Percentiles rank a stretch among this genome's conserved stretches.
These are phyloP conservation scores for Musca domestica DNA, from an alignment of 1,140 invertebrate species.

Conservation along the genomic window DNA sequence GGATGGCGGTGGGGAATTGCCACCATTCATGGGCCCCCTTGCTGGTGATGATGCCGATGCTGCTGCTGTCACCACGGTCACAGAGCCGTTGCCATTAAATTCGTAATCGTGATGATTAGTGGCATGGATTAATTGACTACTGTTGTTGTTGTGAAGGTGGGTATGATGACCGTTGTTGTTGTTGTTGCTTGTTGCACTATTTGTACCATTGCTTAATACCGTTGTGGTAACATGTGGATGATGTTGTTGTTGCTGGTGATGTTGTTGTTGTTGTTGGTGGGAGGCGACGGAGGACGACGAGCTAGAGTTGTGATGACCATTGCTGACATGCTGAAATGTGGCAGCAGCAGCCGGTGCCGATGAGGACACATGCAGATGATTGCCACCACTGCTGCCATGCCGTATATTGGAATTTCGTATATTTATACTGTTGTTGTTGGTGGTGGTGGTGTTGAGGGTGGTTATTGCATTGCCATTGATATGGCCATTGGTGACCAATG, in stretches of 20 bases:
- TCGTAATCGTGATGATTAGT: constrained; percentile 22
- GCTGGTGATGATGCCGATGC: background rate
- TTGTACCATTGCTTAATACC: constrained; percentile 21
- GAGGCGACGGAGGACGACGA: too few relatives aligned
- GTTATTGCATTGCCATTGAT: background rate
- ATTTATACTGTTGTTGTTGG: constrained; percentile 2
- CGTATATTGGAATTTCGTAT: constrained; percentile 13
- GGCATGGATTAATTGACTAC: constrained; percentile 12
- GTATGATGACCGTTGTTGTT: constrained; percentile 4
- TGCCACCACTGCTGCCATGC: background rate
- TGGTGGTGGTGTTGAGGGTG: background rate
- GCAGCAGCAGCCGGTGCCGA: constrained; percentile 21
- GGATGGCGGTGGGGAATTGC: background rate
- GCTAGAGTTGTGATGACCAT: background rate
- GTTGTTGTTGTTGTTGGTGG: background rate
- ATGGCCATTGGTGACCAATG: background rate
- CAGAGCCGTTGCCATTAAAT: constrained; percentile 17
- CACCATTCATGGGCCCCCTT: background rate
- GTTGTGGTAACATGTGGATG: constrained; percentile 1
- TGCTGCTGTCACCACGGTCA: background rate
- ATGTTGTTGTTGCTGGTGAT: background rate
- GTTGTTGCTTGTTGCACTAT: constrained; percentile 1
- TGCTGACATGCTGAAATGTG: constrained; percentile 11
- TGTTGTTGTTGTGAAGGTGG: background rate
- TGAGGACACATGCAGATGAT: constrained; percentile 7